Percentiles rank a stretch among this genome's conserved stretches.
Conservation (phyloP, 2,797 vertebrate genomes). For the Mus minutoides region DNA sequence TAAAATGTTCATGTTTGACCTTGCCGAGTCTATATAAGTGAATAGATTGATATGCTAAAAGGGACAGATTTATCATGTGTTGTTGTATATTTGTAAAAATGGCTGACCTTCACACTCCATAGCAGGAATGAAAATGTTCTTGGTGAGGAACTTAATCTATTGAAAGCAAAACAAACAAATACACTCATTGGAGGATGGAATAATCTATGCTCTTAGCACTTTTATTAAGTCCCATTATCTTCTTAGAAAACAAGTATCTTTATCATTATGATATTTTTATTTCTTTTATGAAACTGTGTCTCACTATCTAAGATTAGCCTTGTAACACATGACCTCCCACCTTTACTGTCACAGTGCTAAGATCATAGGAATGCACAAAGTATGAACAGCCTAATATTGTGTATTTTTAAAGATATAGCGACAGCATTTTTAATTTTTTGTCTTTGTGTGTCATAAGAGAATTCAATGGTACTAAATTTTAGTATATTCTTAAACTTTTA, state of each 20-base stretch:
- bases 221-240: neutral
- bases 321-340: neutral
- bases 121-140: neutral
- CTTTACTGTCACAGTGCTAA: neutral
- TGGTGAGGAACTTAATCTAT: neutral
- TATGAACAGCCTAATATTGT: neutral
- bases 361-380: neutral
- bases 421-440: neutral
- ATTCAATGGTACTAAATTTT: neutral
- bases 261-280: neutral
- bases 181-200: neutral
- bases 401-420: neutral
- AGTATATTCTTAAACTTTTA: neutral
- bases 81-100: neutral
- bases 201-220: neutral
- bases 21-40: neutral
- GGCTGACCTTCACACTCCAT: neutral
- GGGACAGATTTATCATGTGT: neutral
- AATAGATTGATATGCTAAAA: conserved; percentile 10
- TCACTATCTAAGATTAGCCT: neutral
- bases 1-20: neutral
- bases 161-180: neutral
- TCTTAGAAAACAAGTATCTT: neutral
- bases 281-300: neutral
- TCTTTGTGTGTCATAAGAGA: neutral